Evolutionary conservation across 2,888 invertebrate genomes (phyloP), one percentile per base, ranked within the genome.

Genomic region (Nebria salina): DNA sequence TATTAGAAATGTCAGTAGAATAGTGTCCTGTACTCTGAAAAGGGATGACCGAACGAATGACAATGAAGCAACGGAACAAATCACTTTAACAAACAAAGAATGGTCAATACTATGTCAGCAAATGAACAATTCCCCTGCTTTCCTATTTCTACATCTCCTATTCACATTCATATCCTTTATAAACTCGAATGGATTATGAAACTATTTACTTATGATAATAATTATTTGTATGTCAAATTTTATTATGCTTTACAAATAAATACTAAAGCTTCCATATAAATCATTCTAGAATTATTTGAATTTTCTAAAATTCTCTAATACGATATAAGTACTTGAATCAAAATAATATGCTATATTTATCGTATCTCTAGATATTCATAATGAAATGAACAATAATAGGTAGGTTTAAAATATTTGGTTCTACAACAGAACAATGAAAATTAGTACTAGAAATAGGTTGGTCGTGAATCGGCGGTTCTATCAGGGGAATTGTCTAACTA

Each of bases 1-100:
- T 80, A 80, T 80, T 80, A 80, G 80, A 80, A 80, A 80, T 75
- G 80, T 75, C 80, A 80, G 43, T 75, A 65, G 25, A 20, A 26
- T 3, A 9, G 70, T 13, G 54, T 13, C 54, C 8, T 13, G 54
- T 54, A 54, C 54, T 54, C 54, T 3, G 13, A 66, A 2, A 25
- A 70, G 70, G 70, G 26, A 25, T 70, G 70, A 25, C 70, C 70
- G 26, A 70, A 26, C 34, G 70, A 34, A 25, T 26, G 15, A 5
- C 70, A 34, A 34, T 11, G 26, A 26, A 34, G 34, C 54, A 1
- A 7, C 54, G 54, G 54, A 54, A 54, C 54, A 54, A 54, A 54
- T 54, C 6, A 54, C 54, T 54, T 54, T 54, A 54, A 54, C 54
- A 54, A 54, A 54, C 54, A 54, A 54, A 54, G 7, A 54, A 54